Conservation (phyloP, 2,113 vertebrate species). For the Circaetus cinerascens region DNA sequence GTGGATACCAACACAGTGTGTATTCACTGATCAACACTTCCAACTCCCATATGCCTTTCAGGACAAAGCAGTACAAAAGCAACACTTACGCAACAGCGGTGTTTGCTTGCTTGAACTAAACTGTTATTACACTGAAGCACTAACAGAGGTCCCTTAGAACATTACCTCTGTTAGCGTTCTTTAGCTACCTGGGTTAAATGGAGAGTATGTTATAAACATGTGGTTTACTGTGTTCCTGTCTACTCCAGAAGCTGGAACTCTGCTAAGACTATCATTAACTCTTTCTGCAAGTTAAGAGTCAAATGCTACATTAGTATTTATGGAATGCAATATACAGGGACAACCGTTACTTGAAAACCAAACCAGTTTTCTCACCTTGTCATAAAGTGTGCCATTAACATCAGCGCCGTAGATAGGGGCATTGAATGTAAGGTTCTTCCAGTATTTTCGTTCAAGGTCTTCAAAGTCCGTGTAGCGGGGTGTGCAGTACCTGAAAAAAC, state of each 20-base stretch:
- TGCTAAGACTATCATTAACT: neutral
- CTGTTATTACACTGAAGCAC: neutral
- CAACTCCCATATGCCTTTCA: neutral
- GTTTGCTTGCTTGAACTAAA: neutral
- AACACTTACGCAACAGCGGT: rapidly evolving
- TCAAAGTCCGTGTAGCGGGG: conserved; percentile 90
- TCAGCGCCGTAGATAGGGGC: conserved; percentile 95
- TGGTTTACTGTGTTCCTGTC: neutral
- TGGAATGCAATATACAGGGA: neutral
- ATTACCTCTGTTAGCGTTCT: neutral
- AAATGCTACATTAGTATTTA: neutral
- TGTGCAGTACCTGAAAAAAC: conserved; percentile 84
- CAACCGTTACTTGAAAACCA: neutral
- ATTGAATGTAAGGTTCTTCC: conserved; percentile 97
- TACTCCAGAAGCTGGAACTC: neutral
- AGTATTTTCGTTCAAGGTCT: conserved; percentile 95
- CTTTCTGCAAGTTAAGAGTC: neutral
- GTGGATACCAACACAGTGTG: neutral
- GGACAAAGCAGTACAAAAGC: neutral
- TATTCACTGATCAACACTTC: neutral
- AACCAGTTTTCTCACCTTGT: conserved; percentile 75
- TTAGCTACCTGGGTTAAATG: neutral
- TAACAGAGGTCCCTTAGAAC: neutral
- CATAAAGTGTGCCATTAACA: conserved; percentile 91
- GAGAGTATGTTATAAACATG: neutral